Base-by-base conservation (phyloP, 2,888 invertebrate genomes). In the Athalia circularis region DNA sequence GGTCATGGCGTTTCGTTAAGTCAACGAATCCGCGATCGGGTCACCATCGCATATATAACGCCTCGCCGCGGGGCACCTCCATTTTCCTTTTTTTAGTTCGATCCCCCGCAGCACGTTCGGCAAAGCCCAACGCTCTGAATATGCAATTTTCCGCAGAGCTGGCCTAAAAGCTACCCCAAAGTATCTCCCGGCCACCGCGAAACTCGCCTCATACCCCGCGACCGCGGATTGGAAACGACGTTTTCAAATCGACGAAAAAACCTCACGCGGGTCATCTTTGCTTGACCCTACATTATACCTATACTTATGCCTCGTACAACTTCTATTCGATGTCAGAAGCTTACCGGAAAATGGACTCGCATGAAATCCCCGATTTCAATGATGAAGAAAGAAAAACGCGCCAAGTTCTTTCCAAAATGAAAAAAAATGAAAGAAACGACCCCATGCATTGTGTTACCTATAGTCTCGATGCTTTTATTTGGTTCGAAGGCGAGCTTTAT, bases 141-240 rank as follows among this genome's bases (percentile, higher is more conserved):
- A 72, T 72, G 72, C 72, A 59, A 72, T 72, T 72, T 72, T 72
- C 59, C 59, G 72, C 59, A 59, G 57, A 72, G 72, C 13, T 59
- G 43, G 59, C 29, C 47, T 47, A 47, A 72, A 72, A 59, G 72
- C 59, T 47, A 9, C 13, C 11, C 54, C 7, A 4, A 7, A 54
- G 7, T 4, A 5, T 54, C 54, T 9, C 54, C 54, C 54, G 4
- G 7, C 11, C 54, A 54, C 29, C 29, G 29, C 29, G 29, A 29
- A 29, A 29, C 29, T 29, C 1, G n/a, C 48, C 8, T 0, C 48
- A n/a, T 2, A 13, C 0, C 2, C 48, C 59, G 1, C 11, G 48
- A 47, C 47, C 65, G 48, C 48, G 47, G 65, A 47, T 48, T 48
- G 65, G 48, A 65, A n/a, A 47, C 13, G n/a, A 48, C 48, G 48